Percentiles rank a stretch among this genome's conserved stretches.
phyloP scores from a whole-genome alignment of 2,113 vertebrate species.

The Urocolius indicus region DNA sequence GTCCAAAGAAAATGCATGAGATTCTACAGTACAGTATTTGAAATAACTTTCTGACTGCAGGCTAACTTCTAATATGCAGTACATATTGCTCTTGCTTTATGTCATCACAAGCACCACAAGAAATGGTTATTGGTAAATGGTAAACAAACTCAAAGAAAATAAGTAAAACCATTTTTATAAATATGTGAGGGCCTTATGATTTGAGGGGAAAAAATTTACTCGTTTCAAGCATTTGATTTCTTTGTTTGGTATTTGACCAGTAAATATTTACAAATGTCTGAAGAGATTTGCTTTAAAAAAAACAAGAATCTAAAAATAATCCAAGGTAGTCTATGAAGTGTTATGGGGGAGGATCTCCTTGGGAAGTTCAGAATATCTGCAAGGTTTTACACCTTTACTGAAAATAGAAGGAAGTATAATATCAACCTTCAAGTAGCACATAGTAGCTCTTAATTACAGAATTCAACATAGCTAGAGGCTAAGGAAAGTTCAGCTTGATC shows the following conservation, averaged over 20 bases:
- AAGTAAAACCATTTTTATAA: background rate
- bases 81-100: background rate
- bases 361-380: background rate
- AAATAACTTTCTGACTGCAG: slow-evolving; percentile 28
- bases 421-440: background rate
- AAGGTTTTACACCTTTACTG: slow-evolving; percentile 15
- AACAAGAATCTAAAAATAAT: background rate
- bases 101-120: background rate
- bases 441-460: slow-evolving; percentile 42
- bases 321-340: background rate
- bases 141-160: slow-evolving; percentile 18
- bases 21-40: background rate
- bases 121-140: background rate
- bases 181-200: background rate
- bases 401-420: slow-evolving; percentile 7
- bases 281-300: background rate
- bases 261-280: slow-evolving; percentile 23
- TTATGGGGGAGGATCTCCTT: background rate
- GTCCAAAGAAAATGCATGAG: slow-evolving; percentile 5
- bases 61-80: background rate
- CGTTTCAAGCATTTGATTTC: background rate
- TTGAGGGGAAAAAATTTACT: background rate
- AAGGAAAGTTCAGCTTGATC: slow-evolving; percentile 25
- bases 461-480: slow-evolving; percentile 26
- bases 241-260: background rate